Evolutionary conservation across 2,888 invertebrate species (phyloP), one percentile per base, ranked within the genome.

Genomic region (Diabrotica balteata): DNA sequence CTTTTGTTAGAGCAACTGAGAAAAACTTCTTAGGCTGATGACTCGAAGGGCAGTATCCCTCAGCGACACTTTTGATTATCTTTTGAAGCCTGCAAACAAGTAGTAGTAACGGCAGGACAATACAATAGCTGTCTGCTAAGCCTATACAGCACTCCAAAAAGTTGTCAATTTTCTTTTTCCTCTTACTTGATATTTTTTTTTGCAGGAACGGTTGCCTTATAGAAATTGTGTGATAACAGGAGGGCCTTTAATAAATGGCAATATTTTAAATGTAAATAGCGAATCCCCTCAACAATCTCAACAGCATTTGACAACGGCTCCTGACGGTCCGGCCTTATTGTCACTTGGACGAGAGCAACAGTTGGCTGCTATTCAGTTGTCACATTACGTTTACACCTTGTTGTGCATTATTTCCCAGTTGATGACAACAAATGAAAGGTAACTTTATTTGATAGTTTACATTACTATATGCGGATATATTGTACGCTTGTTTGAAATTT

Each of bases 381-480:
- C 94, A 54, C 94, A 95, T 83, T 93, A 95, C 76, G 90, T 96
- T 57, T 94, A 96, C 83, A 94, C 93, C 32, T 86, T 96, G 70
- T 88, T 95, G 42, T 94, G 94, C 80, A 93, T 96, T 75, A 93
- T 95, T 76, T 93, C 93, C 78, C 94, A 95, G 81, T 92, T 96
- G 79, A 93, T 95, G 86, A 96, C 96, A 5, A 93, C 92, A 8
- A 94, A 96, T 79, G 93, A 94, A 80, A 91, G 90, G 90, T 90
- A 76, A 78, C 69, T 47, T 54, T 17, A 5, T 32, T 32, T 32
- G n/a, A 32, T 32, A 32, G 32, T 32, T 32, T 32, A 32, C 32
- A 32, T 0, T 32, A 32, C 3, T 32, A 32, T 32, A 32, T 32
- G 32, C 32, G 4, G 32, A 32, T 32, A 4, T 32, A 32, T 4